Evolutionary conservation across 2,797 vertebrate species (phyloP).

Genomic region (Semotilus atromaculatus): DNA sequence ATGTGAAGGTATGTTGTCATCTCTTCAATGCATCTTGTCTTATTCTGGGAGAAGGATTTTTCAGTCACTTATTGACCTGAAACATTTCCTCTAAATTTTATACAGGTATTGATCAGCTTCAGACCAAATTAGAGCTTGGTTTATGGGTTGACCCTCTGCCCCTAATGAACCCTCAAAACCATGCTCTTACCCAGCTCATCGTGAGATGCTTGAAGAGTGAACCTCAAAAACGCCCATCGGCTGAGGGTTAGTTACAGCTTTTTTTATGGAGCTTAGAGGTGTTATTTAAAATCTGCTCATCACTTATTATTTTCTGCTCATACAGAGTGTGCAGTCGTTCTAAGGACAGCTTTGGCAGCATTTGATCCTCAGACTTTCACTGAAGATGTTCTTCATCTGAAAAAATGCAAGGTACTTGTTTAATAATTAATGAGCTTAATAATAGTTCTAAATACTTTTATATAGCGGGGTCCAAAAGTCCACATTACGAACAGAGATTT

Average conservation of each 20-base stretch:
- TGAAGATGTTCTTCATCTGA: slow-evolving; percentile 47
- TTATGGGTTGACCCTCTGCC: slow-evolving; percentile 60
- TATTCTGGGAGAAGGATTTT: background rate
- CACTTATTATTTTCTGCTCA: background rate
- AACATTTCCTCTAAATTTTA: background rate
- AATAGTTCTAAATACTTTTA: background rate
- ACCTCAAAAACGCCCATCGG: slow-evolving; percentile 54
- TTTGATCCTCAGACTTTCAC: slow-evolving; percentile 37
- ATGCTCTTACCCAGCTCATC: slow-evolving; percentile 63
- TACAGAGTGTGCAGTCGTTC: slow-evolving; percentile 58
- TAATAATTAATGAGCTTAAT: background rate
- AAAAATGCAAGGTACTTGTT: slow-evolving; percentile 59
- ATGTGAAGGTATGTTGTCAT: slow-evolving; percentile 69
- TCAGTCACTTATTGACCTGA: background rate
- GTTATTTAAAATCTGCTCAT: background rate
- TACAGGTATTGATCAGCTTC: slow-evolving; percentile 58
- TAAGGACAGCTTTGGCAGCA: slow-evolving; percentile 47
- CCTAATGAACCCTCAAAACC: slow-evolving; percentile 56
- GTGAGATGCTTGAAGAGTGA: slow-evolving; percentile 70
- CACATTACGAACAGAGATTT: background rate
- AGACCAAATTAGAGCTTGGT: slow-evolving; percentile 55
- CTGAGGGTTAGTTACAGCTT: slow-evolving; percentile 43
- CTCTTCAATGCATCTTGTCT: background rate
- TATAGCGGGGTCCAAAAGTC: background rate
- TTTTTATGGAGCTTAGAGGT: background rate